Base-by-base conservation (phyloP, 2,797 vertebrate genomes). In the Pogoniulus pusillus region DNA sequence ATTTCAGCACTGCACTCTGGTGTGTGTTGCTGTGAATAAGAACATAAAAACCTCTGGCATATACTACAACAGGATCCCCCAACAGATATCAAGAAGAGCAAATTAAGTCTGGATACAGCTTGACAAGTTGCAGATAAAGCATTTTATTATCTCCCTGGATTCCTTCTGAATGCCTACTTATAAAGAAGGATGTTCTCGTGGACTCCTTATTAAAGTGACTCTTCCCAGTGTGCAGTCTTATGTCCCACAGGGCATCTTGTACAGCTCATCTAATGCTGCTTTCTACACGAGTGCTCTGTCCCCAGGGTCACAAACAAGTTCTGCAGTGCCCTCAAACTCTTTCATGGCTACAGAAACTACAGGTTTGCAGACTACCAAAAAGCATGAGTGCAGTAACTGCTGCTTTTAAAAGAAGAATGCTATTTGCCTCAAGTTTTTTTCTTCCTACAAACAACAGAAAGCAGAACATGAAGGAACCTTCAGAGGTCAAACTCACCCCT, bases 101-200 rank as follows among this genome's bases (percentile, higher is more conserved):
- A 90, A 69, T 59, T 80, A 79, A 78, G 45, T 24, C 75, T 90
- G 62, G 58, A 80, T 82, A 57, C 45, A 91, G 72, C 68, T 80
- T 86, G 88, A 90, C 78, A 85, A 82, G 18, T 3, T 91, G 58
- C 51, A 93, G 74, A 86, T 26, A 92, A 77, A 87, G 72, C 16
- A 60, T 81, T 94, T 91, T 79, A 70, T 68, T 89, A 82, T 66
- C 70, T 66, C 60, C 37, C 68, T 57, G 70, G 29, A 83, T 57
- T 85, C 45, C 54, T 93, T 89, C 85, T 78, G 80, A 92, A 81
- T 54, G 41, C 57, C 37, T 23, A 45, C 35, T 94, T 85, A 53
- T 7, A 73, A 77, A 87, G 71, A 94, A 92, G 57, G 55, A 93
- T 60, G 20, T 75, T 82, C 85, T 63, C 81, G 70, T 70, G 59